Conservation (phyloP, 2,888 invertebrate species). For the Cacoxenus indagator region DNA sequence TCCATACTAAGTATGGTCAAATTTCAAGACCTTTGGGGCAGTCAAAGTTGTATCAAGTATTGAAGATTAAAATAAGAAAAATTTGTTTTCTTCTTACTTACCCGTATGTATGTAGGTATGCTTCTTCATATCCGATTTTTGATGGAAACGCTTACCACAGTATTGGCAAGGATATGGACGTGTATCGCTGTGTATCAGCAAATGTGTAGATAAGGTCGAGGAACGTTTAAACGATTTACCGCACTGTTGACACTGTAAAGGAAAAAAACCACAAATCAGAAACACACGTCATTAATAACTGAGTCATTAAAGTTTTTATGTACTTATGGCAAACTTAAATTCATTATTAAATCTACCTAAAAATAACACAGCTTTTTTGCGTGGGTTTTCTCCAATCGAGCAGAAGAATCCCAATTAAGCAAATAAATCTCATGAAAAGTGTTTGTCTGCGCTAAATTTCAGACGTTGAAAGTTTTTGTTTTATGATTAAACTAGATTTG, state of each 20-base stretch:
- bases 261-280: conserved; percentile 23
- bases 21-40: too few relatives aligned
- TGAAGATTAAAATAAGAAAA: too few relatives aligned
- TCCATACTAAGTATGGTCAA: too few relatives aligned
- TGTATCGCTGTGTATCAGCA: conserved; percentile 97
- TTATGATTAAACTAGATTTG: not conserved
- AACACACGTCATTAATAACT: conserved; percentile 2
- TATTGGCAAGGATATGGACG: conserved; percentile 98
- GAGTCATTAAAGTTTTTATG: too few relatives aligned
- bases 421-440: conserved; percentile 7
- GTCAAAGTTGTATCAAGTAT: too few relatives aligned
- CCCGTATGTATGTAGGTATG: conserved; percentile 98
- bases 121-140: conserved; percentile 94
- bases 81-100: conserved; percentile 71
- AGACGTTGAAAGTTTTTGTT: not conserved
- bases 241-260: conserved; percentile 87
- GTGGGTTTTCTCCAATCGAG: not conserved
- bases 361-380: not conserved
- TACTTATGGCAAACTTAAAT: not conserved
- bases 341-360: not conserved
- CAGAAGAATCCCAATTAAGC: not conserved
- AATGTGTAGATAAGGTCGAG: conserved; percentile 96
- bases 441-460: not conserved
- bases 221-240: conserved; percentile 97
- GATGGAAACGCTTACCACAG: conserved; percentile 75